Conservation (phyloP, 2,888 invertebrate species). For the Xylota sylvarum region DNA sequence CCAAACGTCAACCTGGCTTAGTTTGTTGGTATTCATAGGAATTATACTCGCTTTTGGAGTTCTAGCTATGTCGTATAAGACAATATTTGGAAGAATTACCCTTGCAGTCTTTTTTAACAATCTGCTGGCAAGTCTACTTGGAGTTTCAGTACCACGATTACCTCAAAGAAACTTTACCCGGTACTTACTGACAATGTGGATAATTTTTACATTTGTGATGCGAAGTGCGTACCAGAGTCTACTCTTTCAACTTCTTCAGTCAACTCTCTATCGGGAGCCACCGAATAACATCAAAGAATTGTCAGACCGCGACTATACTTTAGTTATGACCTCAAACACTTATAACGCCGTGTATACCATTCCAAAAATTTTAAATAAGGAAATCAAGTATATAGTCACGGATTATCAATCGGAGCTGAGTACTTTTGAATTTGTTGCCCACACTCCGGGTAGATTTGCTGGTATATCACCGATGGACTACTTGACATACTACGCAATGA, state of each 20-base stretch:
- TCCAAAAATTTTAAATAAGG: conserved; percentile 47
- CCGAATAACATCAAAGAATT: conserved; percentile 74
- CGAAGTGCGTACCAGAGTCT: conserved; percentile 81
- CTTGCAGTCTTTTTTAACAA: conserved; percentile 27
- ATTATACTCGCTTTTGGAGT: conserved; percentile 12
- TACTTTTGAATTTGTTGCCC: conserved; percentile 29
- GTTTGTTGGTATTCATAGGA: conserved; percentile 71
- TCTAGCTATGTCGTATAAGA: conserved; percentile 15
- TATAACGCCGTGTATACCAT: conserved; percentile 56
- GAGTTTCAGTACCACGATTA: conserved; percentile 43
- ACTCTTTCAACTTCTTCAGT: conserved; percentile 70
- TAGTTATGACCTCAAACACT: conserved; percentile 72
- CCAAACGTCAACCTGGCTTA: conserved; percentile 77
- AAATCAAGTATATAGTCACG: conserved; percentile 58
- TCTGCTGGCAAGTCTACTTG: conserved; percentile 33
- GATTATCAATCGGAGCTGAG: conserved; percentile 55
- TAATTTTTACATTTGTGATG: conserved; percentile 79
- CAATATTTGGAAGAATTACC: conserved; percentile 11
- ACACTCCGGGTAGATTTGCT: conserved; percentile 29
- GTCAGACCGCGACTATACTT: conserved; percentile 49
- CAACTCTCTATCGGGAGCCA: conserved; percentile 73
- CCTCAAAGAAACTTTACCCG: conserved; percentile 79
- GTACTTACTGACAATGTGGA: conserved; percentile 80
- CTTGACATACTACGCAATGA: conserved; percentile 74
- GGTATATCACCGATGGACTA: conserved; percentile 72